phyloP scores from a whole-genome alignment of 2,113 vertebrate genomes.

The Uropsilus gracilis region DNA sequence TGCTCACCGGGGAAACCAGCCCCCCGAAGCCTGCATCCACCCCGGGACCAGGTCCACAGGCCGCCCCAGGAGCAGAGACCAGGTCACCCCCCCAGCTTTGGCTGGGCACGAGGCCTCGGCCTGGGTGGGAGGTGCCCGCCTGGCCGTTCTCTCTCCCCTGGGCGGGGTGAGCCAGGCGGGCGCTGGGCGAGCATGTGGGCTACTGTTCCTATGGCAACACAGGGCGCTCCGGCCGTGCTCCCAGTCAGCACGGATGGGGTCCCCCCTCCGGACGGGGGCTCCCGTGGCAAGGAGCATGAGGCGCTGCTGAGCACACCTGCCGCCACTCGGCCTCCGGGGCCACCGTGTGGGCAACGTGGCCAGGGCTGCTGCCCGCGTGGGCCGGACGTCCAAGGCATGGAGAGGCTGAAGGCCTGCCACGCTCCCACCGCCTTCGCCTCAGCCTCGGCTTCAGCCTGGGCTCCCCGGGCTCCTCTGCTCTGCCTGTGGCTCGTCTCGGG shows the following conservation, averaged over 20 bases:
- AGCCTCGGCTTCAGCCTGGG: background rate
- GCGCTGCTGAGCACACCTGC: background rate
- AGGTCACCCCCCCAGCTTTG: too few relatives aligned
- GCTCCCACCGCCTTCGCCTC: background rate
- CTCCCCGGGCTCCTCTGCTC: background rate
- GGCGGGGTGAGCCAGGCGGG: too few relatives aligned
- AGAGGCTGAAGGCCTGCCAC: background rate
- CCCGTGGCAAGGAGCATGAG: slow-evolving; percentile 11
- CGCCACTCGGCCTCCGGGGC: background rate
- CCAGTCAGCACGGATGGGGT: too few relatives aligned
- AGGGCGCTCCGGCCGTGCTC: too few relatives aligned
- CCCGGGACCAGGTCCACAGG: background rate
- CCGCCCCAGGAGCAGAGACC: background rate
- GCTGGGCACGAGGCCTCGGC: background rate
- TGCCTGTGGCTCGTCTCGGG: slow-evolving; percentile 1
- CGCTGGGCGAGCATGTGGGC: slow-evolving; percentile 37
- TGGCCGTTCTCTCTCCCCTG: background rate
- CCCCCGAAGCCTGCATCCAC: background rate
- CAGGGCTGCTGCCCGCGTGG: background rate
- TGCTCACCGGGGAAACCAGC: slow-evolving; percentile 34
- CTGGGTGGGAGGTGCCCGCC: background rate
- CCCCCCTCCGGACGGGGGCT: slow-evolving; percentile 1
- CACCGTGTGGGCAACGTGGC: background rate
- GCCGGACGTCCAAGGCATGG: background rate
- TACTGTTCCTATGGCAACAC: slow-evolving; percentile 76